Conservation (phyloP, 2,113 vertebrate species). For the Crotophaga sulcirostris region DNA sequence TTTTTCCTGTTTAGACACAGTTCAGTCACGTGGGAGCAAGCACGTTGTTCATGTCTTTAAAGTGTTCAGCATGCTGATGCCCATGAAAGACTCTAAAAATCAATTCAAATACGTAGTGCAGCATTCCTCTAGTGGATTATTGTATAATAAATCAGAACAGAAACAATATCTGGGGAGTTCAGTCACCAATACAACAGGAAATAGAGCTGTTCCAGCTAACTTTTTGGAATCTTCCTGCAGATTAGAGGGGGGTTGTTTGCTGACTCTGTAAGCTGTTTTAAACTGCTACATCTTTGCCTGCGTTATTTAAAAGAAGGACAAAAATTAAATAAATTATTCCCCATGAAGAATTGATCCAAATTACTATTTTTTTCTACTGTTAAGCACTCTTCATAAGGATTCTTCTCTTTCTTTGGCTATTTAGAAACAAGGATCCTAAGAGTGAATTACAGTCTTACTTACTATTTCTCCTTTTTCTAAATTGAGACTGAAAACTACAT, state of each 20-base stretch:
- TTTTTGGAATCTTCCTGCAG: background rate
- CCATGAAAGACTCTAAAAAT: background rate
- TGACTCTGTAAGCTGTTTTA: background rate
- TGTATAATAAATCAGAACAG: background rate
- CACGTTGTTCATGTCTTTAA: background rate
- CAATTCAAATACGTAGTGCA: background rate
- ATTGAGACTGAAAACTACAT: background rate
- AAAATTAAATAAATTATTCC: background rate
- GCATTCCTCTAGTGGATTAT: background rate
- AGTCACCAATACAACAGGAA: background rate
- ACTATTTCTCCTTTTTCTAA: background rate
- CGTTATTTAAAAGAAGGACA: background rate
- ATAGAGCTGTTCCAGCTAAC: background rate
- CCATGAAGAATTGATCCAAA: background rate
- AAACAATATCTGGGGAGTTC: background rate
- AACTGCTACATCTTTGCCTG: background rate
- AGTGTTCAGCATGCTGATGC: background rate
- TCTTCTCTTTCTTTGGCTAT: background rate
- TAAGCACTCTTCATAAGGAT: background rate
- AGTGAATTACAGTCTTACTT: background rate
- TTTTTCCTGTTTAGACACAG: constrained; percentile 6
- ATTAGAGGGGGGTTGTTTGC: background rate
- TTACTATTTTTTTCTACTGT: background rate
- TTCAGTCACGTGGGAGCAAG: background rate
- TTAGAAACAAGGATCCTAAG: background rate